Base-by-base conservation (phyloP, 2,888 invertebrate genomes). In the Thecocarcelia acutangulata region DNA sequence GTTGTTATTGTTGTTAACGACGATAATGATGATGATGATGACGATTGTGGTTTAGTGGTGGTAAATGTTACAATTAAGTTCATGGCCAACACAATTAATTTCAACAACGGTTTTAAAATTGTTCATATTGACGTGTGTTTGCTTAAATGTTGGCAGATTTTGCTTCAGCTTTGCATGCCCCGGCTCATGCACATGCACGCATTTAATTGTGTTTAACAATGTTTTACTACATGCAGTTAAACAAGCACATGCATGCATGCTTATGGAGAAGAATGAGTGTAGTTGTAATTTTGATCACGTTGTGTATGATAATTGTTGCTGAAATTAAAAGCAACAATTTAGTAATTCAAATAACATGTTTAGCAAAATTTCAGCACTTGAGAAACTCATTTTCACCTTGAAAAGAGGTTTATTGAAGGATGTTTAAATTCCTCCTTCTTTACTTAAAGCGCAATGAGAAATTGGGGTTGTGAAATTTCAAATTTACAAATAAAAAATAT, bases 1-100 rank as follows among this genome's bases (percentile, higher is more conserved):
- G 9, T 63, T 8, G 33, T 33, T 33, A 8, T 33, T 9, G 42
- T 9, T 37, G 37, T 48, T 59, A 48, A 50, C 56, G 44, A 52
- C 48, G 73, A 44, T 50, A 56, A 28, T 28, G 28, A 42, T 63
- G 48, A 37, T 44, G 69, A 42, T 59, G 63, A 19, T 66, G 70
- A 64, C 40, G 59, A 59, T 78, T 77, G 77, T 59, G 77, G 69
- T 28, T 44, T 46, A 54, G 66, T 68, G 58, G 58, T 64, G 73
- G 58, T 63, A 82, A 78, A 77, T 74, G 69, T 52, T 50, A 78
- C 77, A 78, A 82, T 78, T 78, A 82, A 82, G 81, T 82, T 78
- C 77, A 82, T 77, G 81, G 81, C 63, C 81, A 78, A 82, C 50
- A 33, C 77, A 82, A 82, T 78, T 82, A 64, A 77, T 66, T 66